Percentiles rank a stretch among this genome's conserved stretches.
Evolutionary conservation across 2,888 invertebrate species (phyloP).

Genomic region (Drosophila prolongata): DNA sequence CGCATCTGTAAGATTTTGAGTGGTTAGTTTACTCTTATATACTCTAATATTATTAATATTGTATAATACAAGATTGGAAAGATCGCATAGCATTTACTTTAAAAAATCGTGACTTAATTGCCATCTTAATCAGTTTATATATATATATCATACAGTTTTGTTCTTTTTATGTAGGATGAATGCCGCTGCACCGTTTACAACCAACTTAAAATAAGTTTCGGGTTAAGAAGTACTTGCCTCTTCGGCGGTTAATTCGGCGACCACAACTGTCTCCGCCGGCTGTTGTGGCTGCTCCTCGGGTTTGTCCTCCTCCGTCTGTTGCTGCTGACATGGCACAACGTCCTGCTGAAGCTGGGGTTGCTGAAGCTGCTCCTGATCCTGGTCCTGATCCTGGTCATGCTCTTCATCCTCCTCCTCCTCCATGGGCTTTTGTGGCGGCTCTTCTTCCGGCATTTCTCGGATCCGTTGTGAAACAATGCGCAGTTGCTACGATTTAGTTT

Average conservation of each 20-base stretch:
- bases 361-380: constrained; percentile 28
- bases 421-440: constrained; percentile 65
- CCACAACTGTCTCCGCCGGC: constrained; percentile 19
- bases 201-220: neutral
- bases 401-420: constrained; percentile 59
- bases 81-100: too few relatives aligned
- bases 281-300: constrained; percentile 12
- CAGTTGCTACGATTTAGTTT: constrained; percentile 26
- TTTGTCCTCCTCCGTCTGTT: constrained; percentile 16
- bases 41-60: too few relatives aligned
- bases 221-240: constrained; percentile 89
- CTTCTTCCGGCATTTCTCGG: constrained; percentile 69
- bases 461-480: constrained; percentile 33
- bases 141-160: too few relatives aligned
- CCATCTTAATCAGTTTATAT: too few relatives aligned
- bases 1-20: constrained; percentile 82
- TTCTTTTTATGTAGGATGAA: too few relatives aligned
- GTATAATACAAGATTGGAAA: too few relatives aligned
- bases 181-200: neutral
- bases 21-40: neutral
- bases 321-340: constrained; percentile 20
- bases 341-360: constrained; percentile 19
- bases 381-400: constrained; percentile 21
- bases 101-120: too few relatives aligned
- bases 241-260: constrained; percentile 93